Conservation (phyloP, 2,888 invertebrate genomes). For the Clepsis dumicolana region DNA sequence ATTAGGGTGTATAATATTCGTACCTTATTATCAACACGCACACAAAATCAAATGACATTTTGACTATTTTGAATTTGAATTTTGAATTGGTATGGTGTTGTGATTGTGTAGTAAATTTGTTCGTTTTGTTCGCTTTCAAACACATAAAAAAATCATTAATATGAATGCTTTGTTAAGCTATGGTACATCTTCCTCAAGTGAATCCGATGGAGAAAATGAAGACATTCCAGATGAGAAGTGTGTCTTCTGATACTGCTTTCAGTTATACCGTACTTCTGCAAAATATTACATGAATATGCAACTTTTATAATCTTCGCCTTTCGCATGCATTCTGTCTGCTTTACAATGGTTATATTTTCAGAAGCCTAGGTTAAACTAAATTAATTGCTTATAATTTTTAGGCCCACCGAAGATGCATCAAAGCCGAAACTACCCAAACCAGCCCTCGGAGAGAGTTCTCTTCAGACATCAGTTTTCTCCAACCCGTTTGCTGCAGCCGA, state of each 20-base stretch:
- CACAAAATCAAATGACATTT: no score
- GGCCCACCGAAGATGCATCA: conserved; percentile 27
- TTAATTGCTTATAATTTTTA: conserved; percentile 7
- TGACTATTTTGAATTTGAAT: no score
- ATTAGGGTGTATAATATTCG: no score
- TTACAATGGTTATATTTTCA: not conserved
- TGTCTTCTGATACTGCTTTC: conserved; percentile 44
- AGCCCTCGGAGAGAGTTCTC: conserved; percentile 83
- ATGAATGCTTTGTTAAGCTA: conserved; percentile 91
- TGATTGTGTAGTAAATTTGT: not conserved
- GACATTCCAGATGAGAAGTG: conserved; percentile 67
- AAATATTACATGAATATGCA: not conserved
- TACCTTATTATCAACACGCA: no score
- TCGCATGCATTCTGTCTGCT: not conserved
- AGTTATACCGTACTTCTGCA: not conserved
- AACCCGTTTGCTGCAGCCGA: conserved; percentile 96
- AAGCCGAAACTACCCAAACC: conserved; percentile 87
- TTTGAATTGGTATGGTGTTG: no score
- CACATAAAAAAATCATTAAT: conserved; percentile 38
- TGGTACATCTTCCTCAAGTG: conserved; percentile 80
- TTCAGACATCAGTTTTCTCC: conserved; percentile 92
- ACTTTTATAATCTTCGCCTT: no score
- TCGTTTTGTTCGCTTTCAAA: not conserved
- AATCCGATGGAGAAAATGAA: conserved; percentile 77
- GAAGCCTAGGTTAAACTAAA: not conserved